phyloP scores from a whole-genome alignment of 2,888 invertebrate species.

The Salpingus planirostris region DNA sequence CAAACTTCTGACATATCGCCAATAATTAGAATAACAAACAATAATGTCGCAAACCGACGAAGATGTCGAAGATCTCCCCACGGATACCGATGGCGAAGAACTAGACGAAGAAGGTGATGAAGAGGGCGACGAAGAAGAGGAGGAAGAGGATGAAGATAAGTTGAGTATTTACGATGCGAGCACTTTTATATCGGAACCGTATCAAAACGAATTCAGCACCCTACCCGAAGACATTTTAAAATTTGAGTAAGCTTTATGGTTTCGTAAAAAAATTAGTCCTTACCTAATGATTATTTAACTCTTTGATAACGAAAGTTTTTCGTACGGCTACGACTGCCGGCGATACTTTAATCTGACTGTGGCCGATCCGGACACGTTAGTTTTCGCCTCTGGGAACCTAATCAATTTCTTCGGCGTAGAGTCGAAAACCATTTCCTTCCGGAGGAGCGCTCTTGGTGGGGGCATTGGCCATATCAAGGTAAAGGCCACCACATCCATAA shows the following conservation, averaged over 20 bases:
- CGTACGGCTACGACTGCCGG: constrained; percentile 79
- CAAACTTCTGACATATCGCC: too few species aligned
- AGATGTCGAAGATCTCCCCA: constrained; percentile 19
- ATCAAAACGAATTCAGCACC: constrained; percentile 45
- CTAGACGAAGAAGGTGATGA: constrained; percentile 17
- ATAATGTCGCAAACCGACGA: constrained; percentile 17
- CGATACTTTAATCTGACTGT: constrained; percentile 72
- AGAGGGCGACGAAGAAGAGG: constrained; percentile 15
- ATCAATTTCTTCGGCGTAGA: constrained; percentile 65
- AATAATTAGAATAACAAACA: not conserved
- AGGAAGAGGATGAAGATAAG: constrained; percentile 20
- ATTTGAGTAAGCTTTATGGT: constrained; percentile 51
- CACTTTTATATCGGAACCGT: constrained; percentile 51
- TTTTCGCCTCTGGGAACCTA: constrained; percentile 76
- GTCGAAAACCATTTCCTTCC: constrained; percentile 58
- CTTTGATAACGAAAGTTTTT: constrained; percentile 49
- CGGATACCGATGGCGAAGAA: constrained; percentile 16
- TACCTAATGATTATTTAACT: too few species aligned
- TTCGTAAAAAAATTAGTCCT: constrained; percentile 6
- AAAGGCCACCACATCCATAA: constrained; percentile 31
- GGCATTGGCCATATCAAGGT: constrained; percentile 76
- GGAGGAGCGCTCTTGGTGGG: constrained; percentile 66
- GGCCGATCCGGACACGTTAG: constrained; percentile 62
- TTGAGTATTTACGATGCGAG: constrained; percentile 34
- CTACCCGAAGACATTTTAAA: constrained; percentile 52